Base-by-base conservation (phyloP, 2,797 vertebrate species). In the Orientallactaga sibirica region DNA sequence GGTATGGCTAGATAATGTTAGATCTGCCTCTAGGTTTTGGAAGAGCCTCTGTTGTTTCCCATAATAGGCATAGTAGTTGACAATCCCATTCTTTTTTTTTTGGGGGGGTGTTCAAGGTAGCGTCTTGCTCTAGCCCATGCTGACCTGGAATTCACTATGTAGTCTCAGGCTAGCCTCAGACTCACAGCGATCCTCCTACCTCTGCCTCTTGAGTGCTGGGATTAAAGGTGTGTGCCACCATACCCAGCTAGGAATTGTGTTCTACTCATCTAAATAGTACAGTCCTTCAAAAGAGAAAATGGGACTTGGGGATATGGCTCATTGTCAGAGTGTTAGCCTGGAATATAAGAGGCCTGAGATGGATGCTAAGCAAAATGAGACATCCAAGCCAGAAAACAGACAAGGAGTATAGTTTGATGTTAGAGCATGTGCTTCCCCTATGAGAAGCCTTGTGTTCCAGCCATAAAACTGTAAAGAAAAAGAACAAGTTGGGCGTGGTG, bases 261-360 rank as follows among this genome's bases (percentile, higher is more conserved):
- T 91, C 37, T 93, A 79, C 55, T 43, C 87, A 33, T 58, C 94
- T 93, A 88, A 92, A 73, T 66, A 92, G 48, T 89, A 82, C 70
- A 95, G 95, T 94, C 48, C 75, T 86, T n/a, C 71, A 66, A 93
- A 96, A 84, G 77, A 79, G 52, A 86, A 91, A 93, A 66, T 11
- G 77, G 77, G 62, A 43, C 18, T 5, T 48, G 4, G 4, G 68
- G 22, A n/a, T 70, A 11, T 76, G 18, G 91, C 37, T 83, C 18
- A 18, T 41, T 88, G 37, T 16, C 62, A 64, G 15, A 41, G 22
- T 22, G 25, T 27, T 82, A 82, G 15, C 18, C 27, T 82, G 27
- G 37, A 41, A 20, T 52, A 11, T 37, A 10, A 11, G 62, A 75
- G 52, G 41, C 33, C 41, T 64, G 29, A 15, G 77, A 25, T 73